Evolutionary conservation across 2,797 vertebrate species (phyloP).

Genomic region (Caiman crocodilus): DNA sequence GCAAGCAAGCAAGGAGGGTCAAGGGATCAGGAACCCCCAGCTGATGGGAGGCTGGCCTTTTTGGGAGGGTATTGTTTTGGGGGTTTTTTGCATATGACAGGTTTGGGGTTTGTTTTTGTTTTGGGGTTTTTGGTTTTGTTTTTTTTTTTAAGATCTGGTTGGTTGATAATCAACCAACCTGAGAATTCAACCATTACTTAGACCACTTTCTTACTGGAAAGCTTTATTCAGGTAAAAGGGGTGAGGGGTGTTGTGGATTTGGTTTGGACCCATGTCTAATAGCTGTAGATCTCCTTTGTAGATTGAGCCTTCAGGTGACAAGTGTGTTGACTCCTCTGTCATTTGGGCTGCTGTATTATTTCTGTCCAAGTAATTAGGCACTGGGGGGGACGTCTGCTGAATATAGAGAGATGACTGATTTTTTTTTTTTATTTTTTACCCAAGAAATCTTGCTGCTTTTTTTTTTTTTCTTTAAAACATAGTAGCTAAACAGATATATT

Average conservation of each 20-base stretch:
- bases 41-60: slow-evolving; percentile 15
- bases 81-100: no score
- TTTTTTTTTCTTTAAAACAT: neutral
- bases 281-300: neutral
- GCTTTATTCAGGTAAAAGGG: neutral
- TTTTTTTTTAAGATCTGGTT: slow-evolving; percentile 21
- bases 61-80: neutral
- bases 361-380: slow-evolving; percentile 25
- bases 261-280: neutral
- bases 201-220: neutral
- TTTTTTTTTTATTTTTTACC: neutral
- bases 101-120: no score
- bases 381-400: neutral
- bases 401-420: neutral
- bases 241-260: neutral
- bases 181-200: neutral
- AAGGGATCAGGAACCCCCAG: neutral
- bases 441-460: neutral
- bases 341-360: slow-evolving; percentile 7
- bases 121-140: no score
- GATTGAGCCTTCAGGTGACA: neutral
- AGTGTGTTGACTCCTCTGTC: slow-evolving; percentile 2
- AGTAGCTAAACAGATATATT: neutral
- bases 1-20: slow-evolving; percentile 53
- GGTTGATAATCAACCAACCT: slow-evolving; percentile 33